Evolutionary conservation across 2,888 invertebrate genomes (phyloP).

Genomic region (Bombylius discolor): DNA sequence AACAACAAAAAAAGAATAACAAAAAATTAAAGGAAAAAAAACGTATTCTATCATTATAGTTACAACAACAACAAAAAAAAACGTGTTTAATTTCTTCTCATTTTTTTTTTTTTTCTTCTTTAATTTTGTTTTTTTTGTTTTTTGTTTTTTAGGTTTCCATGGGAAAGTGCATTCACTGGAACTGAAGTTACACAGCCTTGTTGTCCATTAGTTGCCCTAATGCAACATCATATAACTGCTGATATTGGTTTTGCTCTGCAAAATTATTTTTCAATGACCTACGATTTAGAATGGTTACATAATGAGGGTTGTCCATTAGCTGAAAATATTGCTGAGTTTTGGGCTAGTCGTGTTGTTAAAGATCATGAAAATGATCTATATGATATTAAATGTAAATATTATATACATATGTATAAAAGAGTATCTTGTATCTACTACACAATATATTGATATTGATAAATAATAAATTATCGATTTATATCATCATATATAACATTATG

Average conservation of each 20-base stretch:
- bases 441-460: background rate
- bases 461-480: too few relatives aligned
- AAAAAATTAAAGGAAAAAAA: too few relatives aligned
- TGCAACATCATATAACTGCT: slow-evolving; percentile 46
- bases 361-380: slow-evolving; percentile 38
- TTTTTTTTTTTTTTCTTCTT: too few relatives aligned
- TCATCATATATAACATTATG: too few relatives aligned
- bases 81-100: too few relatives aligned
- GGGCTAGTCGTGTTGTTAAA: slow-evolving; percentile 42
- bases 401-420: too few relatives aligned
- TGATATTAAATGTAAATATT: slow-evolving; percentile 39
- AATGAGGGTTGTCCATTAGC: slow-evolving; percentile 43
- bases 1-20: too few relatives aligned
- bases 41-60: too few relatives aligned
- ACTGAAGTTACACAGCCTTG: slow-evolving; percentile 47
- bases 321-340: slow-evolving; percentile 45
- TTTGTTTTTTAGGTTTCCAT: slow-evolving; percentile 39
- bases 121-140: background rate
- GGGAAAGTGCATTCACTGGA: slow-evolving; percentile 51
- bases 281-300: slow-evolving; percentile 27
- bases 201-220: slow-evolving; percentile 43
- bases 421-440: too few relatives aligned
- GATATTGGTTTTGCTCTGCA: slow-evolving; percentile 43
- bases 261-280: slow-evolving; percentile 23
- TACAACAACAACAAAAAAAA: too few relatives aligned